Evolutionary conservation across 1,140 invertebrate genomes (phyloP).

Genomic region (Harpegnathos saltator): DNA sequence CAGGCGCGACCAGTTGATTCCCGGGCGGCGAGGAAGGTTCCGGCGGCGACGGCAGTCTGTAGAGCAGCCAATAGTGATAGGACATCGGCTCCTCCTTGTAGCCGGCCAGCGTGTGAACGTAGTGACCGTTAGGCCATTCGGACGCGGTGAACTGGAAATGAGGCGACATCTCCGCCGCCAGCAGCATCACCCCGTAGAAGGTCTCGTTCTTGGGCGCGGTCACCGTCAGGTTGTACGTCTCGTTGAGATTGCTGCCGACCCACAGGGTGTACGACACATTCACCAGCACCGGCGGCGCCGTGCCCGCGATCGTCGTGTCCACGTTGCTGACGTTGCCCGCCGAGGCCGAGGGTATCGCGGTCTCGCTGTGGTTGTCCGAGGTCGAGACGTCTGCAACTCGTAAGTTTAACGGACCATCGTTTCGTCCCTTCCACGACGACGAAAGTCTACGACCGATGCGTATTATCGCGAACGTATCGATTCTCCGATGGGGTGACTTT

Average conservation of each 20-base stretch:
- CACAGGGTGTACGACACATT: constrained; percentile 94
- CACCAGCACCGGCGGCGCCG: constrained; percentile 82
- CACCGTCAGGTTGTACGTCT: constrained; percentile 90
- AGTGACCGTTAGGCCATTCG: constrained; percentile 96
- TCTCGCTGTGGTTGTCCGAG: constrained; percentile 75
- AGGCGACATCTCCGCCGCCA: constrained; percentile 92
- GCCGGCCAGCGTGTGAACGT: constrained; percentile 94
- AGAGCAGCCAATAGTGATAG: constrained; percentile 95
- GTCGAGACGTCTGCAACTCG: constrained; percentile 71
- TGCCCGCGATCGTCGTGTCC: constrained; percentile 57
- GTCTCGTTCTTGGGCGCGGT: constrained; percentile 91
- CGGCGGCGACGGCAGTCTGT: constrained; percentile 91
- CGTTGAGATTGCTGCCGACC: constrained; percentile 93
- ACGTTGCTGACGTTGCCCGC: constrained; percentile 59
- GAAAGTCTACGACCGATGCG: too few relatives aligned
- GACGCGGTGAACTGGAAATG: constrained; percentile 90
- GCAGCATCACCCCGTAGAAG: constrained; percentile 94
- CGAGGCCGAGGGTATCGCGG: constrained; percentile 61
- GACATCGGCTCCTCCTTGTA: constrained; percentile 94
- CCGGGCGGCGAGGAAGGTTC: constrained; percentile 92
- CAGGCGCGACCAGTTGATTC: constrained; percentile 93
- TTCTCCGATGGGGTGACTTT: too few relatives aligned
- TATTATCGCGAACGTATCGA: too few relatives aligned
- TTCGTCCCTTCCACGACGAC: neutral
- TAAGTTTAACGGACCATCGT: constrained; percentile 22